Evolutionary conservation across 2,113 vertebrate genomes (phyloP).

Genomic region (Dipodomys stephensi): DNA sequence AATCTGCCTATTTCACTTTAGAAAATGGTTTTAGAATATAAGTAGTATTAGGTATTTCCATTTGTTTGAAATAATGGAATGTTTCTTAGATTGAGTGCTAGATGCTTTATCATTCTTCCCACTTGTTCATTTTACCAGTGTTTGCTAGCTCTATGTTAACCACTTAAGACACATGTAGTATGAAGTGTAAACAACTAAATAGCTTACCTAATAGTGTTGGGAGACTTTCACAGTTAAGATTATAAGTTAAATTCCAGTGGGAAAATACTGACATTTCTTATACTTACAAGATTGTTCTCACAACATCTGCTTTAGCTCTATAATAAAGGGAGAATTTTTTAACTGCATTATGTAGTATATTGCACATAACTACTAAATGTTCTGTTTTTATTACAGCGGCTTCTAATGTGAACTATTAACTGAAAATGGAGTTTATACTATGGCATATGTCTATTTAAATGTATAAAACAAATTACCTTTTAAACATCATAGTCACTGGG

Average conservation of each 20-base stretch:
- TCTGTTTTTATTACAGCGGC: background rate
- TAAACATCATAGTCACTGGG: background rate
- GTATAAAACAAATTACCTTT: background rate
- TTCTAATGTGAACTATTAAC: background rate
- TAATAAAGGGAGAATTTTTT: background rate
- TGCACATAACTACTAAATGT: background rate
- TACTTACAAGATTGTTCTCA: background rate
- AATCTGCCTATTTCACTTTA: background rate
- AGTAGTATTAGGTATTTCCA: background rate
- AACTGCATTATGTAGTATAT: background rate
- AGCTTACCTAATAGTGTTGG: background rate
- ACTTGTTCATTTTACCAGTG: background rate
- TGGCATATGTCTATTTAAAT: constrained; percentile 16
- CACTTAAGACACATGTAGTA: background rate
- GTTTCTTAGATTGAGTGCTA: background rate
- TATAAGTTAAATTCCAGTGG: constrained; percentile 18
- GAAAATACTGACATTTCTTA: constrained; percentile 32
- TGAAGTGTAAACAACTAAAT: background rate
- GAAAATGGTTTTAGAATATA: constrained; percentile 33
- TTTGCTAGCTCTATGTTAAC: background rate
- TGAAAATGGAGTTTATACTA: constrained; percentile 42
- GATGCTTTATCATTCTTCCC: constrained; percentile 10
- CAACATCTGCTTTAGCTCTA: background rate
- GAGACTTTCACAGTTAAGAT: constrained; percentile 28
- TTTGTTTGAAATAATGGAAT: constrained; percentile 4